Evolutionary conservation across 2,797 vertebrate species (phyloP).

Genomic region (Macrochelys suwanniensis): DNA sequence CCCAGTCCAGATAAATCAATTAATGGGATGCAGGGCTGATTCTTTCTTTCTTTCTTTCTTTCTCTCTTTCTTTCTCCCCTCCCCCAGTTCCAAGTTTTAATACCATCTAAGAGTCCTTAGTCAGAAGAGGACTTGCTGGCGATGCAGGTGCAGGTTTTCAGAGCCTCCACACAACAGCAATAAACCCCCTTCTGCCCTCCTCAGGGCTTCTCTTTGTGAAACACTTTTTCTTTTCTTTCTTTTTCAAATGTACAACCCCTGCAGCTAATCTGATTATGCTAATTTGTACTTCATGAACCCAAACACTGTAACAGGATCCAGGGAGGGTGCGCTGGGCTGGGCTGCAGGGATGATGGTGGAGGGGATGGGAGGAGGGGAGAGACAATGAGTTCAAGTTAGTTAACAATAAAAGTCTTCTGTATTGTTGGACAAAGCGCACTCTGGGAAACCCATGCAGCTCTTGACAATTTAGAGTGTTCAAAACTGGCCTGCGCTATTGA

Average conservation of each 20-base stretch:
- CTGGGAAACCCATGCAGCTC: conserved; percentile 75
- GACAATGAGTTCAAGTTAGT: conserved; percentile 76
- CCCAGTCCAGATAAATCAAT: conserved; percentile 91
- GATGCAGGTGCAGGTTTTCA: conserved; percentile 88
- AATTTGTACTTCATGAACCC: conserved; percentile 98
- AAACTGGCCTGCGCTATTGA: conserved; percentile 49
- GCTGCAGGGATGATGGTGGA: conserved; percentile 49
- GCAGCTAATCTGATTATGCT: conserved; percentile 98
- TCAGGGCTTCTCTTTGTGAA: conserved; percentile 89
- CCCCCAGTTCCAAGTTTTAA: conserved; percentile 82
- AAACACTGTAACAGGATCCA: conserved; percentile 87
- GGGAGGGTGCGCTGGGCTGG: conserved; percentile 73
- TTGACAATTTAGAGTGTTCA: conserved; percentile 79
- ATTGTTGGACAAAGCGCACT: conserved; percentile 78
- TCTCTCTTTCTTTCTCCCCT: conserved; percentile 81
- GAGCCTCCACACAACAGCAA: conserved; percentile 79
- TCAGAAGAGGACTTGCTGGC: conserved; percentile 83
- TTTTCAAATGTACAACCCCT: conserved; percentile 87
- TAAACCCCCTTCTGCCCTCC: conserved; percentile 69
- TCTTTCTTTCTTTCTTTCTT: conserved; percentile 33
- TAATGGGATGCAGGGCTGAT: conserved; percentile 87
- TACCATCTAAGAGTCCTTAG: conserved; percentile 87
- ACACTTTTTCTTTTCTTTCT: conserved; percentile 86
- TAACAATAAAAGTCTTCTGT: conserved; percentile 77
- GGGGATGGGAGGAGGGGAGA: conserved; percentile 16